A percentile compares a stretch with the other conserved stretches of the same genome.
Evolutionary conservation across 2,797 vertebrate species (phyloP).

Genomic region (Pangasius mekongensis): DNA sequence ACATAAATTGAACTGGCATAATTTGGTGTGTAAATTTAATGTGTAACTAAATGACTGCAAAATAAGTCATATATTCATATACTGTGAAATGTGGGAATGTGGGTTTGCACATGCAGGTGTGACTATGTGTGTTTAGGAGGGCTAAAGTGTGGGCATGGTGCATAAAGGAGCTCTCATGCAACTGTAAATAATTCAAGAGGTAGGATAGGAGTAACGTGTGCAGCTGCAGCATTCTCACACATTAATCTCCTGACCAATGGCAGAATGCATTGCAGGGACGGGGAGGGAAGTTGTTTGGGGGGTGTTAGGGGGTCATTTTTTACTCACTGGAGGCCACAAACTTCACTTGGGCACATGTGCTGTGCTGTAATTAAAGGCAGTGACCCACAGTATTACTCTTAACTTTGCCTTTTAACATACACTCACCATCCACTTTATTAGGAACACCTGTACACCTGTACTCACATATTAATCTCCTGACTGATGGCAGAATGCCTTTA

Average conservation of each 20-base stretch:
- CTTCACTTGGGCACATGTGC: too few relatives aligned
- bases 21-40: not conserved
- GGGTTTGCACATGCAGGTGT: not conserved
- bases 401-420: too few relatives aligned
- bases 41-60: not conserved
- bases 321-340: constrained; percentile 13
- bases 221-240: constrained; percentile 61
- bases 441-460: too few relatives aligned
- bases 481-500: too few relatives aligned
- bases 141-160: constrained; percentile 48
- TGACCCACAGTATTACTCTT: too few relatives aligned
- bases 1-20: not conserved
- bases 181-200: constrained; percentile 61
- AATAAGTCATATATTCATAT: not conserved
- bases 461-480: too few relatives aligned
- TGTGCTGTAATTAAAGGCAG: too few relatives aligned
- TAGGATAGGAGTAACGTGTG: constrained; percentile 51
- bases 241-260: constrained; percentile 61
- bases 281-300: constrained; percentile 22
- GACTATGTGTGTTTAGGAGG: constrained; percentile 13
- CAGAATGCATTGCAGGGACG: constrained; percentile 20
- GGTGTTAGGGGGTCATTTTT: constrained; percentile 8
- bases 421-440: too few relatives aligned
- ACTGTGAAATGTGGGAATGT: not conserved
- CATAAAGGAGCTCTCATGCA: constrained; percentile 55